Conservation (phyloP, 2,797 vertebrate species). For the Anguilla megastoma region DNA sequence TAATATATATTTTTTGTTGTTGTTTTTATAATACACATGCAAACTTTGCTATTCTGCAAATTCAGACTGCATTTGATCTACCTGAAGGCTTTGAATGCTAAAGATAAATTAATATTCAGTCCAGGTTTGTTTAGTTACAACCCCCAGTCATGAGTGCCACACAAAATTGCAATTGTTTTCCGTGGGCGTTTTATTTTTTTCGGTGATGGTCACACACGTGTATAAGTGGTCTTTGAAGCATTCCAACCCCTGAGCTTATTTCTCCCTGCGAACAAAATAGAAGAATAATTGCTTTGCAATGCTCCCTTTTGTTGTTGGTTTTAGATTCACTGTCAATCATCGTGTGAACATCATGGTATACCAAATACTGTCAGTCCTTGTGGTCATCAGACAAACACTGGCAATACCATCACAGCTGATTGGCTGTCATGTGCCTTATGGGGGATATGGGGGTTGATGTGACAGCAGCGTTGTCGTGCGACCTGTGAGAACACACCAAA, state of each 20-base stretch:
- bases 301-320: not conserved
- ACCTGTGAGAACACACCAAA: not conserved
- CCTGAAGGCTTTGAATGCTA: not conserved
- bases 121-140: not conserved
- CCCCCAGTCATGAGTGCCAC: not conserved
- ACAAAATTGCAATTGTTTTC: not conserved
- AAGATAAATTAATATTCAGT: conserved; percentile 10
- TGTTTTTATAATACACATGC: not conserved
- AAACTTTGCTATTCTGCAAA: not conserved
- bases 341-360: not conserved
- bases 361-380: conserved; percentile 12
- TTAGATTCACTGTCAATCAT: conserved; percentile 14
- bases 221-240: not conserved
- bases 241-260: not conserved
- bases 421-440: conserved; percentile 18
- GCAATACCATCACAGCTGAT: conserved; percentile 30
- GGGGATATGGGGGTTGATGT: not conserved
- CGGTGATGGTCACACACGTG: not conserved
- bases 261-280: conserved; percentile 6
- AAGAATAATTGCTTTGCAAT: conserved; percentile 1
- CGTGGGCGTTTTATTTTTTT: not conserved
- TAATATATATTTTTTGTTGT: not conserved
- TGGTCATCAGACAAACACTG: not conserved
- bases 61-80: not conserved
- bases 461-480: not conserved